phyloP scores from a whole-genome alignment of 2,888 invertebrate species.

The Ecliptopera silaceata region DNA sequence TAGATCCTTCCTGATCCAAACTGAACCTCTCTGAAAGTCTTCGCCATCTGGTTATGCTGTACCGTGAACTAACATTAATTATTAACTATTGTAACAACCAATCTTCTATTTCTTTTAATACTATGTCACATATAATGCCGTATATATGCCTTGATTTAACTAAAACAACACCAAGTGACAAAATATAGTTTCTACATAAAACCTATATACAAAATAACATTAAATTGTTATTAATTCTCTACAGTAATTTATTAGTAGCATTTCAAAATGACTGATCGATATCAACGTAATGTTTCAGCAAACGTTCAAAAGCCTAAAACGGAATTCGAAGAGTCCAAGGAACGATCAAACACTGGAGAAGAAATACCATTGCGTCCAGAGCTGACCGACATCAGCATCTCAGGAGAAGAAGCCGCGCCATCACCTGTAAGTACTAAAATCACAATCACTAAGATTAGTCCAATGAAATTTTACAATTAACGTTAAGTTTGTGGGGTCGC shows the following conservation, averaged over 20 bases:
- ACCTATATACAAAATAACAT: neutral
- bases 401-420: conserved; percentile 64
- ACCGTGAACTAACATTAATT: neutral
- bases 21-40: conserved; percentile 41
- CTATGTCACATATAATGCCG: too few species aligned
- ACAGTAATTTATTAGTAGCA: neutral
- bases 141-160: too few species aligned
- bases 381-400: conserved; percentile 70
- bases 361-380: conserved; percentile 70
- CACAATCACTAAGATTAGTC: too few species aligned
- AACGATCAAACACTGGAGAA: conserved; percentile 61
- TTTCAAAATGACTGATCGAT: conserved; percentile 27
- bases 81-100: too few species aligned
- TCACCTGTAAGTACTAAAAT: conserved; percentile 60
- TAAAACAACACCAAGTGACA: too few species aligned
- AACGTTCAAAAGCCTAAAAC: conserved; percentile 53
- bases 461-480: too few species aligned
- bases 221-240: neutral
- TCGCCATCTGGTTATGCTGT: conserved; percentile 47
- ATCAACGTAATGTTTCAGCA: conserved; percentile 56
- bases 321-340: conserved; percentile 51
- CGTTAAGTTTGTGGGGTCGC: too few species aligned
- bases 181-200: too few species aligned
- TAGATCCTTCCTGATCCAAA: conserved; percentile 43
- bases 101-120: neutral